These are phyloP conservation scores for Chelon auratus DNA, from an alignment of 2,797 vertebrate species.

Conservation along the genomic window DNA sequence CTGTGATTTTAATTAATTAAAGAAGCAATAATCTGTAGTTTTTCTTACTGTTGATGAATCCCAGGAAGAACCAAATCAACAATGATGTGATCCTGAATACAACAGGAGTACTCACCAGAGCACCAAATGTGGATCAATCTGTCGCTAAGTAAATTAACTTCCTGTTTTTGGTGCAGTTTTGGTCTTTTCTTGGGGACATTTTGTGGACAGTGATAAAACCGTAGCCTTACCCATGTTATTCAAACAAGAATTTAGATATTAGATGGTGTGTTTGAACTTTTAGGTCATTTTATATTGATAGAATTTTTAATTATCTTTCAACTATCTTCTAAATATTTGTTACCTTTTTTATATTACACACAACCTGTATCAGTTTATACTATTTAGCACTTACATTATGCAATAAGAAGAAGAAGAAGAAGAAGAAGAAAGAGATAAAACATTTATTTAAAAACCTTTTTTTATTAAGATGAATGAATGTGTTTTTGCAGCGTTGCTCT, in stretches of 20 bases:
- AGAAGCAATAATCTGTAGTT: no score
- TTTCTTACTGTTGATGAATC: neutral
- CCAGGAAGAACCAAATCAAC: neutral
- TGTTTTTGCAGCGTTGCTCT: constrained; percentile 3
- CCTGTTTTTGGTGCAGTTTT: neutral
- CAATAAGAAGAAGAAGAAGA: constrained; percentile 29
- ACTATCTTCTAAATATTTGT: constrained; percentile 46
- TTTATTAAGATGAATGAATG: constrained; percentile 11
- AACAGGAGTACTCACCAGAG: no score
- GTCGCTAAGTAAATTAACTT: neutral
- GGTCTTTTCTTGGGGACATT: neutral
- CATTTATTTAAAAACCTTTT: constrained; percentile 2
- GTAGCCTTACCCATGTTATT: neutral
- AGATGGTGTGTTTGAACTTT: constrained; percentile 4
- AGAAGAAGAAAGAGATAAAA: neutral
- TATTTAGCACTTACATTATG: constrained; percentile 50
- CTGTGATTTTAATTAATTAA: no score
- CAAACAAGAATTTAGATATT: neutral
- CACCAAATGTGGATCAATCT: neutral
- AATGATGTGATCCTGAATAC: neutral
- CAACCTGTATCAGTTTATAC: constrained; percentile 36
- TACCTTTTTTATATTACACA: constrained; percentile 39
- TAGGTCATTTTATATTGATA: constrained; percentile 41
- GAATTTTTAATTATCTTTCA: constrained; percentile 47
- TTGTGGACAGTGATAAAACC: constrained; percentile 12